Evolutionary conservation across 2,888 invertebrate genomes (phyloP).

Genomic region (Branchellion lobata): DNA sequence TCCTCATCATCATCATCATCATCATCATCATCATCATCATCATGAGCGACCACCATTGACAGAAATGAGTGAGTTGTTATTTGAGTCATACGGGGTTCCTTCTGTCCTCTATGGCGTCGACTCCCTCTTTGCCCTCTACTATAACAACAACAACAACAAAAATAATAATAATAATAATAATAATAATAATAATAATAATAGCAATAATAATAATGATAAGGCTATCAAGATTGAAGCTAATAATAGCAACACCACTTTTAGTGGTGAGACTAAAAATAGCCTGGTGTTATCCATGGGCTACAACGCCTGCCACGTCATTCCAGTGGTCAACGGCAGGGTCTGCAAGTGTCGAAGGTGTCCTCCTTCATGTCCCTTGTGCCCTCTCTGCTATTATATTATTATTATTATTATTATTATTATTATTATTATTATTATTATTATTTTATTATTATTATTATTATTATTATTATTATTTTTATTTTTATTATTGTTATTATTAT

Average conservation of each 20-base stretch:
- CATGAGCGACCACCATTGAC: too few relatives aligned
- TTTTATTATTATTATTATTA: too few relatives aligned
- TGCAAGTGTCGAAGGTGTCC: conserved; percentile 64
- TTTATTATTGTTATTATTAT: too few relatives aligned
- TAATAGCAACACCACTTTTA: not conserved
- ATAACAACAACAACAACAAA: conserved; percentile 53
- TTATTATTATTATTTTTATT: too few relatives aligned
- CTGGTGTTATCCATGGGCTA: conserved; percentile 83
- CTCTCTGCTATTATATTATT: too few relatives aligned
- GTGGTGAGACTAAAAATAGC: too few relatives aligned
- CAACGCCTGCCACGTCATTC: conserved; percentile 83
- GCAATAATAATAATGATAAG: not conserved
- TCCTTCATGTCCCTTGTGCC: too few relatives aligned
- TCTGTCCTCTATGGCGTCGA: conserved; percentile 84
- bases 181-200: not conserved
- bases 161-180: not conserved
- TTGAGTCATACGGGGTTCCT: conserved; percentile 87
- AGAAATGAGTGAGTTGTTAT: conserved; percentile 91
- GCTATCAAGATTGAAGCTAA: not conserved
- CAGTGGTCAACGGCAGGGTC: conserved; percentile 71
- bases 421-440: too few relatives aligned
- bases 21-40: conserved; percentile 8
- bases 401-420: too few relatives aligned
- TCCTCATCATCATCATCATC: not conserved
- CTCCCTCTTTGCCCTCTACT: conserved; percentile 66